Evolutionary conservation across 2,888 invertebrate genomes (phyloP), one percentile per base, ranked within the genome.

Genomic region (Monopis laevigella): DNA sequence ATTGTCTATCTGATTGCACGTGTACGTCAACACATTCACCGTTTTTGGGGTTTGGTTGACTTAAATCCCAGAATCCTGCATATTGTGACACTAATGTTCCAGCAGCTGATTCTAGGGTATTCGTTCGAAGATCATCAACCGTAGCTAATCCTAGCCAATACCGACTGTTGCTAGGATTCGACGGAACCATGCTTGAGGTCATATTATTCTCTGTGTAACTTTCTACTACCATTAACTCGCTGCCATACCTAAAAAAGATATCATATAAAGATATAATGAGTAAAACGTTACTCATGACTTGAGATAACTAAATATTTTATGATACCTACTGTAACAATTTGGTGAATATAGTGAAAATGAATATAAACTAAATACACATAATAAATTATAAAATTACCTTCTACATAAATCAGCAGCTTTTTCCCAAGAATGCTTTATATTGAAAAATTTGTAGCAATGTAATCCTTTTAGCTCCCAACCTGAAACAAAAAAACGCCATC

Each of bases 401-500:
- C 92, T 90, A 84, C 96, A 96, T 77, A 96, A 84, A 82, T 95
- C 93, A 50, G 93, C 94, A 53, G 95, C 93, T 82, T 93, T 94
- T 80, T 93, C 92, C 95, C 95, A 96, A 50, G 96, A 96, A 84
- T 96, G 95, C 72, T 89, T 89, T 66, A 95, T 95, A 78, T 92
- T 93, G 82, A 96, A 96, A 83, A 93, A 95, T 86, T 93, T 95
- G 82, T 95, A 96, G 82, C 96, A 96, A 75, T 93, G 87, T 59
- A 94, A 87, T 60, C 94, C 94, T 78, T 88, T 88, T 56, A 94
- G 84, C 77, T 93, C 93, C 96, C 96, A 96, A 62, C 93, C 96
- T 95, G 87, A 40, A 87, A 87, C 62, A 58, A 71, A 69, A 59
- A 52, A 56, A 44, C 14, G 13, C 12, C n/a, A 36, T 21, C 11